Evolutionary conservation across 1,140 invertebrate species (phyloP).

Genomic region (Ruditapes philippinarum): DNA sequence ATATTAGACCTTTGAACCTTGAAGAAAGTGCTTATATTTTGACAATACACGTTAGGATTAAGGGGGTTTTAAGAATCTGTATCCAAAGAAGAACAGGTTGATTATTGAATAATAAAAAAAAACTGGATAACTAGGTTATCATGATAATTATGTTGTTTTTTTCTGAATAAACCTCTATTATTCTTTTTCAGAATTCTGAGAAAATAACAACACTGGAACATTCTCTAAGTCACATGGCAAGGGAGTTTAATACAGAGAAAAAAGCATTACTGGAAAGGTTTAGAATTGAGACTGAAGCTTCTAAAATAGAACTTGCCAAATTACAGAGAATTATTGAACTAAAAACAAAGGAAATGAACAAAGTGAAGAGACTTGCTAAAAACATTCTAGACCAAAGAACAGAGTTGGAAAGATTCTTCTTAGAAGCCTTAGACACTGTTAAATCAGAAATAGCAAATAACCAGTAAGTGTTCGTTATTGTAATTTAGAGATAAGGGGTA

Average conservation of each 20-base stretch:
- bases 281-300: conserved; percentile 82
- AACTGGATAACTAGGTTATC: no score
- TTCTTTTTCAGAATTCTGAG: conserved; percentile 79
- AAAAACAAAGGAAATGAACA: conserved; percentile 86
- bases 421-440: conserved; percentile 84
- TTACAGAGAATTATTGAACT: conserved; percentile 85
- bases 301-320: conserved; percentile 83
- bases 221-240: conserved; percentile 84
- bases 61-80: no score
- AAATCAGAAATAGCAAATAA: conserved; percentile 84
- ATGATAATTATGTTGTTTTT: no score
- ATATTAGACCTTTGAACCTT: no score
- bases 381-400: conserved; percentile 86
- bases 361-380: conserved; percentile 85
- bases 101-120: no score
- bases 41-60: no score
- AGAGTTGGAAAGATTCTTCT: conserved; percentile 86
- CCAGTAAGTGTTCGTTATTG: conserved; percentile 85
- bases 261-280: conserved; percentile 73
- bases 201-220: conserved; percentile 84
- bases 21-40: no score
- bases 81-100: no score
- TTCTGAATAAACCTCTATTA: no score
- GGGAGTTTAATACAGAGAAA: conserved; percentile 85
- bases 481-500: no score